These are phyloP conservation scores for Danio jaintianensis DNA, from an alignment of 2,797 vertebrate species.

Conservation along the genomic window DNA sequence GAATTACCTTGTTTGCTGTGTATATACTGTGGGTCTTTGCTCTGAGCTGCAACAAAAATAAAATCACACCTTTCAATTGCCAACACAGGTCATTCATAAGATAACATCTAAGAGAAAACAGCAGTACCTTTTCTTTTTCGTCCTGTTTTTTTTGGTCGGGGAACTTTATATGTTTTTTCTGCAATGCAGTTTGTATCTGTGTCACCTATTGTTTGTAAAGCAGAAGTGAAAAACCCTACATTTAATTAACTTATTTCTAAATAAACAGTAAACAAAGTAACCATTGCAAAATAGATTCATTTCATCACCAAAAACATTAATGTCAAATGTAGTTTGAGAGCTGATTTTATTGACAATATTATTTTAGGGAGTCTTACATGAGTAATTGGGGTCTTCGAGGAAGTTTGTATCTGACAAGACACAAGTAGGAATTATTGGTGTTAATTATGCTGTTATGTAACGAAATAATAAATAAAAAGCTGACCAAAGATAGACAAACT, in stretches of 20 bases:
- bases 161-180: not conserved
- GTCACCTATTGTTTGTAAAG: conserved; percentile 24
- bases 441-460: not conserved
- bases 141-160: not conserved
- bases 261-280: not conserved
- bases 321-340: too few relatives aligned
- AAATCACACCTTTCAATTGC: not conserved
- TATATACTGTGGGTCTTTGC: conserved; percentile 20
- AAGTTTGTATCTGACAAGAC: conserved; percentile 27
- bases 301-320: not conserved
- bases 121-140: conserved; percentile 41
- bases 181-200: not conserved
- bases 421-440: not conserved
- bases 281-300: not conserved
- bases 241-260: not conserved
- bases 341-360: not conserved
- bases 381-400: conserved; percentile 6
- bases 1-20: conserved; percentile 31
- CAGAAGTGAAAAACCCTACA: not conserved
- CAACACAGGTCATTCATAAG: not conserved
- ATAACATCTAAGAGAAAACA: not conserved
- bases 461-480: not conserved
- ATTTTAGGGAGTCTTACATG: not conserved
- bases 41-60: not conserved
- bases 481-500: too few relatives aligned